Evolutionary conservation across 2,113 vertebrate species (phyloP), one percentile per base, ranked within the genome.

Genomic region (Brachyhypopomus occidentalis): DNA sequence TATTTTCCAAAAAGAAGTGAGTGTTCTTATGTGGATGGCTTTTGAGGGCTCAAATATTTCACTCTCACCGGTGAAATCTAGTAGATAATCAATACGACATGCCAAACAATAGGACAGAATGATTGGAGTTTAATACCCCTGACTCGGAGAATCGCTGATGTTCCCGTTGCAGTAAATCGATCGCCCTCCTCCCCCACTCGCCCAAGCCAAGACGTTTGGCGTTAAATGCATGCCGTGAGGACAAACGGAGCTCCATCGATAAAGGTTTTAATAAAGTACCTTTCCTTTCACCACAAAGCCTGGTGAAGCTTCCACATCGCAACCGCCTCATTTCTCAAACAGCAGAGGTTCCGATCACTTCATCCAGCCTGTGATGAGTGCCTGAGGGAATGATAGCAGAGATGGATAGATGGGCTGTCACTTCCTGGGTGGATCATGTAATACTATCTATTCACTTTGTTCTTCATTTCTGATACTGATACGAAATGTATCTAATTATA

Each of bases 71-170:
- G 87, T 91, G 91, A 93, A 95, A 93, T 90, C 80, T 48, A 81
- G 91, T 90, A 94, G 89, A 89, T 90, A 95, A 94, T 95, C 95
- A 90, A 94, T 95, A 94, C 1, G 82, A 88, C 90, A 87, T 83
- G 79, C 81, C 83, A 93, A 94, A 92, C 58, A 84, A 88, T 89
- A 89, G 90, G 92, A 92, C 90, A 89, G 91, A 91, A 90, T 91
- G 90, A 94, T 93, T 92, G 92, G 91, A 93, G 90, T 92, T 91
- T 92, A 93, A 92, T 94, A 90, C 92, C 92, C 92, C 85, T 55
- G 89, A 88, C 91, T 91, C 77, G 5, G 62, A 91, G 90, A 92
- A 90, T 90, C 87, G 73, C 92, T 93, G 92, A 92, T 93, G 92
- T 91, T 92, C 91, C 89, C 86, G 87, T 91, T 91, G 90, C 84